A percentile compares a stretch with the other conserved stretches of the same genome.
Evolutionary conservation across 1,140 invertebrate species (phyloP).

Genomic region (Zaprionus vittiger): DNA sequence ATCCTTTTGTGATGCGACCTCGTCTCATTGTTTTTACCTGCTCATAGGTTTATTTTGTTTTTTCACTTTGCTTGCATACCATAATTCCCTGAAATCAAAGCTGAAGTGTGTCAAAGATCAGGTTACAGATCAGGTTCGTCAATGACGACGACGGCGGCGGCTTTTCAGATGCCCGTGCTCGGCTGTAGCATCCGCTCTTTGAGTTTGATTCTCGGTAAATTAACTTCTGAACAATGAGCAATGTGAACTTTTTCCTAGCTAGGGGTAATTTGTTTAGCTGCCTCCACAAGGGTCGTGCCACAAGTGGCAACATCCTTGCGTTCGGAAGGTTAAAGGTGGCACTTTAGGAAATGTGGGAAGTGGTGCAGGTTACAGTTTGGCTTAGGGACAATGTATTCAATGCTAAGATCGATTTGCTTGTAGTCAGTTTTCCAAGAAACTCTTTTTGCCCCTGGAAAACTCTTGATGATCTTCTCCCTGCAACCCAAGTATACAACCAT

Average conservation of each 20-base stretch:
- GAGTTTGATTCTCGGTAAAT: slow-evolving; percentile 83
- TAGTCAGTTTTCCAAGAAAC: not conserved
- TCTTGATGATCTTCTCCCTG: too few relatives aligned
- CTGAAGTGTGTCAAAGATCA: slow-evolving; percentile 79
- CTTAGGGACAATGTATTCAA: not conserved
- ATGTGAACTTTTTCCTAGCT: slow-evolving; percentile 42
- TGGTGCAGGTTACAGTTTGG: not conserved
- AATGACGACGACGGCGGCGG: slow-evolving; percentile 31
- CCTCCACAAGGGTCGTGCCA: slow-evolving; percentile 6
- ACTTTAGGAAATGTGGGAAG: slow-evolving; percentile 12
- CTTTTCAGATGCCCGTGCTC: slow-evolving; percentile 58
- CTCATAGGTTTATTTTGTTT: not conserved
- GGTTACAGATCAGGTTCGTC: slow-evolving; percentile 55
- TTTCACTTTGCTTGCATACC: slow-evolving; percentile 35
- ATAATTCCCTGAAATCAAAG: slow-evolving; percentile 80
- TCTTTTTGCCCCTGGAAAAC: too few relatives aligned
- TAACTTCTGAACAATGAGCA: slow-evolving; percentile 72
- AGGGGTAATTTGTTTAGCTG: slow-evolving; percentile 59
- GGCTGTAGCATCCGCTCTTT: slow-evolving; percentile 58
- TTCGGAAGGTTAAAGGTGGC: slow-evolving; percentile 33
- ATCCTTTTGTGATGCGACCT: slow-evolving; percentile 58
- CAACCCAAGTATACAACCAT: too few relatives aligned
- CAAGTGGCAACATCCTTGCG: slow-evolving; percentile 69
- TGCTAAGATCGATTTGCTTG: not conserved
- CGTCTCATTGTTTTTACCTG: slow-evolving; percentile 46